phyloP scores from a whole-genome alignment of 1,140 invertebrate species.

The Zaprionus camerounensis region DNA sequence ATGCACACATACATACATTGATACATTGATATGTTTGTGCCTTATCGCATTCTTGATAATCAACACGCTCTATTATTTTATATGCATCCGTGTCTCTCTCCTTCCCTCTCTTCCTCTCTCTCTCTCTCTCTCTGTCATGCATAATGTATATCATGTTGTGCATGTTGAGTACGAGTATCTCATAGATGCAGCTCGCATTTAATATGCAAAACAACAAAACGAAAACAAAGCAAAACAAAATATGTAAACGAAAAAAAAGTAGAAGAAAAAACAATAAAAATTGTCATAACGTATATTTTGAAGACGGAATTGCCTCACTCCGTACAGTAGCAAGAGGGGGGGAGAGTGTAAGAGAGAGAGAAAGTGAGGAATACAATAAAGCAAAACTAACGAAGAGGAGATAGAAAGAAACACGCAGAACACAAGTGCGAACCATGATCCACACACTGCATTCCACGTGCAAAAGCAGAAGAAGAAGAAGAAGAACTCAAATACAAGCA shows the following conservation, averaged over 20 bases:
- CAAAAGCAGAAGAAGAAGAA: neutral
- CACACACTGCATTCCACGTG: neutral
- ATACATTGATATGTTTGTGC: constrained; percentile 1
- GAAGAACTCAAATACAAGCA: neutral
- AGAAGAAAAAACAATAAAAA: constrained; percentile 18
- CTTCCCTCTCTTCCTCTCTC: too few relatives aligned
- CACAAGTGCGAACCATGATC: neutral
- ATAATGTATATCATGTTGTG: constrained; percentile 38
- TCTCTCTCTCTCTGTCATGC: constrained; percentile 1
- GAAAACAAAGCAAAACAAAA: constrained; percentile 12
- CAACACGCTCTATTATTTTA: constrained; percentile 24
- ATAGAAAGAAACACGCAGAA: neutral
- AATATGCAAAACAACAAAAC: constrained; percentile 65
- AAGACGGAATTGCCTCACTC: constrained; percentile 3
- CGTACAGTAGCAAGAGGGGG: neutral
- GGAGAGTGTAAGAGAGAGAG: neutral
- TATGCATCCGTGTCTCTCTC: constrained; percentile 2
- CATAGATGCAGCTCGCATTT: constrained; percentile 54
- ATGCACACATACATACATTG: neutral
- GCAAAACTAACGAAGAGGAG: constrained; percentile 15
- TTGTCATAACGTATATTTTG: constrained; percentile 20
- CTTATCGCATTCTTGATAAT: constrained; percentile 38
- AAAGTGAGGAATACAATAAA: neutral
- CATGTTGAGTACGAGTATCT: constrained; percentile 44
- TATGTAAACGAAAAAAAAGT: neutral